A percentile compares a stretch with the other conserved stretches of the same genome.
These are phyloP conservation scores for Acanthosoma haemorrhoidale DNA, from an alignment of 2,888 invertebrate species.

Conservation along the genomic window DNA sequence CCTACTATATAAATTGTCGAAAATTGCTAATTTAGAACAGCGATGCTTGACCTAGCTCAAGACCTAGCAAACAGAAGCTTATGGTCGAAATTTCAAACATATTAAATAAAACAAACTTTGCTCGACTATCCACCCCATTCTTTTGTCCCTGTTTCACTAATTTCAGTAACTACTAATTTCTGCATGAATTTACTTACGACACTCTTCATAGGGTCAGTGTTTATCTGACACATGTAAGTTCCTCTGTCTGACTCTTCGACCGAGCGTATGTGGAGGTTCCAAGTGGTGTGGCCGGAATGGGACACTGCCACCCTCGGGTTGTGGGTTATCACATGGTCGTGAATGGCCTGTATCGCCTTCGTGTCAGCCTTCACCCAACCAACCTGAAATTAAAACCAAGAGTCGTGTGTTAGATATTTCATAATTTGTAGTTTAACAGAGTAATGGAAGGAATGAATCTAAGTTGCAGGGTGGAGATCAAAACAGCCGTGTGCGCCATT, in stretches of 20 bases:
- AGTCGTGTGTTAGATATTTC: not conserved
- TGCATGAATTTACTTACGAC: conserved; percentile 77
- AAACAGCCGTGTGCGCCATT: not conserved
- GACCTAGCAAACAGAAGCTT: too few relatives aligned
- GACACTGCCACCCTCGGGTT: conserved; percentile 81
- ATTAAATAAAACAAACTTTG: too few relatives aligned
- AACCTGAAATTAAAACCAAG: conserved; percentile 61
- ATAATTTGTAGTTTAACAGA: not conserved
- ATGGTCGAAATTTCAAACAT: too few relatives aligned
- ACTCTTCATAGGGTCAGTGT: conserved; percentile 91
- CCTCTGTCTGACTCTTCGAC: conserved; percentile 80
- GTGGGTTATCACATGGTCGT: conserved; percentile 87
- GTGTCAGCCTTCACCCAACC: conserved; percentile 92
- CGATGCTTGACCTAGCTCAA: too few relatives aligned
- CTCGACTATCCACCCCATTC: too few relatives aligned
- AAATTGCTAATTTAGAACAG: too few relatives aligned
- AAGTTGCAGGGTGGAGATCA: not conserved
- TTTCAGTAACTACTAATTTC: too few relatives aligned
- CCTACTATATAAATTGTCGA: too few relatives aligned
- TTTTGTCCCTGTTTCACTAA: too few relatives aligned
- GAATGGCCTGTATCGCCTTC: conserved; percentile 88
- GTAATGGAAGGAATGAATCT: not conserved
- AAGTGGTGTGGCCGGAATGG: conserved; percentile 77
- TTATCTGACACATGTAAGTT: conserved; percentile 90
- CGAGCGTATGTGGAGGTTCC: conserved; percentile 84